phyloP scores from a whole-genome alignment of 2,888 invertebrate genomes.

The Ligdia adustata region DNA sequence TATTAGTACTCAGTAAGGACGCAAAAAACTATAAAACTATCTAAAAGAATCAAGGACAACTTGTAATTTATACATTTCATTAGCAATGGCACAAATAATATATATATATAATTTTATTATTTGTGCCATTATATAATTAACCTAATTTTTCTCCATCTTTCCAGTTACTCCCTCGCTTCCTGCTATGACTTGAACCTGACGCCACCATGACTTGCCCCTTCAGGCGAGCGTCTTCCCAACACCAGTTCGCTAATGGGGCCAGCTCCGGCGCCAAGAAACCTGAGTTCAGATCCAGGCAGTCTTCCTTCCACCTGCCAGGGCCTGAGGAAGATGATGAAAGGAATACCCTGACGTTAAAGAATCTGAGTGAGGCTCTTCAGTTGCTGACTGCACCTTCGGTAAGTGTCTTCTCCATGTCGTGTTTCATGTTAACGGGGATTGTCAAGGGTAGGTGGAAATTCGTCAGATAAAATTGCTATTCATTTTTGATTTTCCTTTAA shows the following conservation, averaged over 20 bases:
- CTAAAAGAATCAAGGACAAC: too few species aligned
- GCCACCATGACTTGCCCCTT: conserved; percentile 82
- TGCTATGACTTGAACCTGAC: conserved; percentile 23
- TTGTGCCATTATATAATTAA: not conserved
- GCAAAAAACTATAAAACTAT: too few species aligned
- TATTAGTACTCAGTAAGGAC: too few species aligned
- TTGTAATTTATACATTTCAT: too few species aligned
- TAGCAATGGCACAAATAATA: too few species aligned
- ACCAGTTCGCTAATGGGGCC: conserved; percentile 77
- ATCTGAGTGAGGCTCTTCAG: conserved; percentile 91
- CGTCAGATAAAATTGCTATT: too few species aligned
- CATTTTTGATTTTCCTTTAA: too few species aligned
- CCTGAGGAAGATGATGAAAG: conserved; percentile 86
- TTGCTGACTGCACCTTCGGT: conserved; percentile 93
- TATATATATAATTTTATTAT: too few species aligned
- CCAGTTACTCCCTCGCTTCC: conserved; percentile 22
- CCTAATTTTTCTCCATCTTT: conserved; percentile 9
- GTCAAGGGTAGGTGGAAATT: too few species aligned
- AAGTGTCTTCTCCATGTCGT: conserved; percentile 68
- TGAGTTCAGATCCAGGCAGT: conserved; percentile 84
- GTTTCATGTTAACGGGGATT: too few species aligned
- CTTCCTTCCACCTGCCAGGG: conserved; percentile 86
- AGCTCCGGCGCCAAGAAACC: conserved; percentile 66
- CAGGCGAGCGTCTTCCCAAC: conserved; percentile 81
- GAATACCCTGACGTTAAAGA: conserved; percentile 89